phyloP scores from a whole-genome alignment of 2,888 invertebrate genomes.

The Hypomecis atomaria region DNA sequence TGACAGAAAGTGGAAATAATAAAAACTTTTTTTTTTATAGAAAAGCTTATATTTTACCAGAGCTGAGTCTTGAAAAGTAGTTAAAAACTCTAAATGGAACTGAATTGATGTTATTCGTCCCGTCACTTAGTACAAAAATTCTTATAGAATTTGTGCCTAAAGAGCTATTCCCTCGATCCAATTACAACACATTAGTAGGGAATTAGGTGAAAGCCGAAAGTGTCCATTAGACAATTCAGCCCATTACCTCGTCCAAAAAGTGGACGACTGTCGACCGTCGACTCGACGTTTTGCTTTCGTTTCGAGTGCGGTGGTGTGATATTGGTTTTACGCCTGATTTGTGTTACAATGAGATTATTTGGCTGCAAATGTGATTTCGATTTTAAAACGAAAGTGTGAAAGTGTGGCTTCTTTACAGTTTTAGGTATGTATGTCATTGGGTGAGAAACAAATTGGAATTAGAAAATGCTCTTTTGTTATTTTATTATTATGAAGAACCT shows the following conservation, averaged over 20 bases:
- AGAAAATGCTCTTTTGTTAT: neutral
- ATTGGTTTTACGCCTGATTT: conserved; percentile 33
- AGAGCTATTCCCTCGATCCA: conserved; percentile 45
- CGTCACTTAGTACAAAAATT: too few relatives aligned
- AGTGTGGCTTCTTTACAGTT: conserved; percentile 16
- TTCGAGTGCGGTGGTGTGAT: conserved; percentile 44
- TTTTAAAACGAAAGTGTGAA: conserved; percentile 35
- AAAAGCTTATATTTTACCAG: too few relatives aligned
- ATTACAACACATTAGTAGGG: conserved; percentile 39
- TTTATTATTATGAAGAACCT: too few relatives aligned
- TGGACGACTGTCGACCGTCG: conserved; percentile 58
- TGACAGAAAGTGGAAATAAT: too few relatives aligned
- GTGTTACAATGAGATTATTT: conserved; percentile 24
- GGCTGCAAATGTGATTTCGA: conserved; percentile 24
- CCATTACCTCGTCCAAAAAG: conserved; percentile 63
- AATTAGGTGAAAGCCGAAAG: conserved; percentile 73
- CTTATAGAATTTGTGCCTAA: conserved; percentile 30
- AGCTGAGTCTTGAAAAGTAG: too few relatives aligned
- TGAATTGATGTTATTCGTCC: too few relatives aligned
- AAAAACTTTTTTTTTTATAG: too few relatives aligned
- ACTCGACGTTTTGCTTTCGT: conserved; percentile 53
- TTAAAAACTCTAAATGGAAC: neutral
- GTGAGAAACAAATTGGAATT: neutral
- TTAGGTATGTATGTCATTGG: conserved; percentile 9
- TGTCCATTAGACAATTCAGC: conserved; percentile 59